Percentiles rank a stretch among this genome's conserved stretches.
Evolutionary conservation across 2,113 vertebrate genomes (phyloP).

Genomic region (Dipodomys merriami): DNA sequence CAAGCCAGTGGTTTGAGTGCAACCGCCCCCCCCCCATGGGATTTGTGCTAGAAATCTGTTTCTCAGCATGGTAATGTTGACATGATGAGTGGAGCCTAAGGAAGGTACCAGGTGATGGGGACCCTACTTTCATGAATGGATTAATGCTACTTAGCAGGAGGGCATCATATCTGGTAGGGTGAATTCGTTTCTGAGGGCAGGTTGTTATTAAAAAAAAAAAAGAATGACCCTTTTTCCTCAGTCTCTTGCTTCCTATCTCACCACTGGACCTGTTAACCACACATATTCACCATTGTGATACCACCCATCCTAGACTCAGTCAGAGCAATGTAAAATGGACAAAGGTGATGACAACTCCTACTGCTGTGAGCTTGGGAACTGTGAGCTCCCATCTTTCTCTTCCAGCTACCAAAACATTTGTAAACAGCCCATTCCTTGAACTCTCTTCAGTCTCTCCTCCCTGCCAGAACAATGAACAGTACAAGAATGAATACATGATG

Average conservation of each 20-base stretch:
- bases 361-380: neutral
- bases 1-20: neutral
- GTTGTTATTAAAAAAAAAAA: neutral
- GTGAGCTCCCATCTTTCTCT: neutral
- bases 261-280: neutral
- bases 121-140: neutral
- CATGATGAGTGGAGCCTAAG: neutral
- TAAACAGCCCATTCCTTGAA: neutral
- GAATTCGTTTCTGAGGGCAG: neutral
- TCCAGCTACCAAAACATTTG: neutral
- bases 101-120: too few relatives aligned
- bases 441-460: neutral
- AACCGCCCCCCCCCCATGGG: too few relatives aligned
- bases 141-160: neutral
- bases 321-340: neutral
- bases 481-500: neutral
- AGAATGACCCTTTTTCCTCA: neutral
- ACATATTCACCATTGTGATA: neutral
- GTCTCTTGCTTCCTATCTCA: neutral
- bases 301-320: neutral
- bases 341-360: neutral
- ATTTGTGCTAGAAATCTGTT: neutral
- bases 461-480: neutral
- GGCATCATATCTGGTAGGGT: neutral
- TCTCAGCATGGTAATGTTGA: neutral